Evolutionary conservation across 2,113 vertebrate genomes (phyloP).

Genomic region (human (Homo sapiens)): DNA sequence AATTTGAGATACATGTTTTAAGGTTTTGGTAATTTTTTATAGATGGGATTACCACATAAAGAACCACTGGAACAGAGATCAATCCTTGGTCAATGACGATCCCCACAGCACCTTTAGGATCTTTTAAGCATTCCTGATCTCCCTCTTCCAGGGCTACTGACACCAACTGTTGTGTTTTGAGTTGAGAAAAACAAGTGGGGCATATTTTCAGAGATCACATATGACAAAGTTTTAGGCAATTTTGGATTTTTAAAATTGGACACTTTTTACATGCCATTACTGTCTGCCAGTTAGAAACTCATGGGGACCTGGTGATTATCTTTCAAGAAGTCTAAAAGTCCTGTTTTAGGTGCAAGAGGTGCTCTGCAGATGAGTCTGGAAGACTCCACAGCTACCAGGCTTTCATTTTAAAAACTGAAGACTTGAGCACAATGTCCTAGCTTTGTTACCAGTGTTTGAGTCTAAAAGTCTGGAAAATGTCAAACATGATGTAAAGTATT

Average conservation of each 20-base stretch:
- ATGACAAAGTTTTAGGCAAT: not conserved
- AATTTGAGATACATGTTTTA: not conserved
- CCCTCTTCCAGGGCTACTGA: not conserved
- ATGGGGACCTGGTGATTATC: not conserved
- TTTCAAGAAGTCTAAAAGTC: not conserved
- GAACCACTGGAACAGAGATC: not conserved
- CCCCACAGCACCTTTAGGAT: not conserved
- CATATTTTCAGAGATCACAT: not conserved
- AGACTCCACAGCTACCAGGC: not conserved
- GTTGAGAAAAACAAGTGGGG: not conserved
- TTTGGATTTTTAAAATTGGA: not conserved
- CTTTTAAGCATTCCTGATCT: not conserved
- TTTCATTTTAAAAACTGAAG: not conserved
- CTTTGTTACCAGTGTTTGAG: not conserved
- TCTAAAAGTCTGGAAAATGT: not conserved
- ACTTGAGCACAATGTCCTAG: not conserved
- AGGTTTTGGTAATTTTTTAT: not conserved
- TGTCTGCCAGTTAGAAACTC: not conserved
- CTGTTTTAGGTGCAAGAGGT: not conserved
- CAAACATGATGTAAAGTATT: not conserved
- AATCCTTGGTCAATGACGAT: not conserved
- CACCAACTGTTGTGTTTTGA: not conserved
- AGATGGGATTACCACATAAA: not conserved
- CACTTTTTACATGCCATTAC: not conserved
- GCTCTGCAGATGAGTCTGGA: not conserved